Evolutionary conservation across 2,888 invertebrate species (phyloP), one percentile per base, ranked within the genome.

Genomic region (Trachelus tabidus): DNA sequence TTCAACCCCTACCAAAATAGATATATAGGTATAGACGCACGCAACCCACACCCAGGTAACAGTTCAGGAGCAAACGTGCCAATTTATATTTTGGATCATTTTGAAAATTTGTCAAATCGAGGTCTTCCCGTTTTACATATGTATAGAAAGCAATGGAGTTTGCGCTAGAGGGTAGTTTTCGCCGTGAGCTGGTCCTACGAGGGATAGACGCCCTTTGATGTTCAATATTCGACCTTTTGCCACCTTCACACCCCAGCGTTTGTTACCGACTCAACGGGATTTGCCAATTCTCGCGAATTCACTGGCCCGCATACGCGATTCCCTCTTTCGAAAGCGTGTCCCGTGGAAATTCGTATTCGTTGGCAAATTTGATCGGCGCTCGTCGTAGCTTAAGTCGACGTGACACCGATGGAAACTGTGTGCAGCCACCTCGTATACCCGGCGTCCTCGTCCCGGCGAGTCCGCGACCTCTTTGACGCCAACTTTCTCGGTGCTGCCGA

Each of bases 171-270:
- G 30, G 15, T 76, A 23, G 69, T 69, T 71, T 73, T 31, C 31
- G 6, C 11, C 73, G 30, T 11, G 68, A 4, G 23, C 79, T 76
- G 79, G 76, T 40, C 40, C 40, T 15, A 77, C 77, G 79, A 79
- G 76, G 77, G 81, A 76, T 73, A 81, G 79, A 81, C 84, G 81
- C 77, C 84, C 82, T 84, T 85, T 84, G 85, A 85, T 85, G 83
- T 84, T 79, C 83, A 80, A 56, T 56, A 56, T 56, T 56, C 56
- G 56, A 23, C 56, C 56, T 23, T 56, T 56, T 23, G 4, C 56
- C 23, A 56, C 56, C 23, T 56, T 56, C 15, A 2, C 23, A 23
- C 56, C 9, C 56, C 56, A 23, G 56, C 23, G 23, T 56, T 15
- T 23, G 56, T 56, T 56, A 56, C 9, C 23, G 56, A 56, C 23